A percentile compares a stretch with the other conserved stretches of the same genome.
Evolutionary conservation across 2,888 invertebrate species (phyloP).

Genomic region (Mythimna impura): DNA sequence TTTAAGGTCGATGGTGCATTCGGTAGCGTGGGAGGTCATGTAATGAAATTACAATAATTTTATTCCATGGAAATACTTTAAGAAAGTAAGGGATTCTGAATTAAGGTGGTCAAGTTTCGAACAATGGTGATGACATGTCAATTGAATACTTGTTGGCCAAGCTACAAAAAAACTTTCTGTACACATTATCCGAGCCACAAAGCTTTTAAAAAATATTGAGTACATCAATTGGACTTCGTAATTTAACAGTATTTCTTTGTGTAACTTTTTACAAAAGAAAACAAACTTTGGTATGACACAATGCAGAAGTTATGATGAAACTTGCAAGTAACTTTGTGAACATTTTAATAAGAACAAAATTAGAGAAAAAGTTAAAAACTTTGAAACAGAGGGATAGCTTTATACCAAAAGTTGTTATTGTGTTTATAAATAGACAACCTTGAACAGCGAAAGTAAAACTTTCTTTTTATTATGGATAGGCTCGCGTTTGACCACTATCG

Average conservation of each 20-base stretch:
- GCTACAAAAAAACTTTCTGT: slow-evolving; percentile 35
- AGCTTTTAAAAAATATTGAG: slow-evolving; percentile 18
- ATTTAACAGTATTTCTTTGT: slow-evolving; percentile 6
- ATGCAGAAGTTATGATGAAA: slow-evolving; percentile 19
- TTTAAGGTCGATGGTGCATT: slow-evolving; percentile 66
- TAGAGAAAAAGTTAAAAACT: slow-evolving; percentile 1
- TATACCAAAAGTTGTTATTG: not conserved
- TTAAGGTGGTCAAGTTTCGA: slow-evolving; percentile 66
- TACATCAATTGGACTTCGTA: slow-evolving; percentile 5
- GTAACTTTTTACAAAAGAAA: slow-evolving; percentile 7
- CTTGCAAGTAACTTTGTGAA: slow-evolving; percentile 9
- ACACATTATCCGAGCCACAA: slow-evolving; percentile 9
- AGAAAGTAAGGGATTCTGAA: slow-evolving; percentile 63
- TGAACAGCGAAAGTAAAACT: not conserved
- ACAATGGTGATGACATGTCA: slow-evolving; percentile 58
- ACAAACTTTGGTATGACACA: slow-evolving; percentile 34
- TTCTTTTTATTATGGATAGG: too few relatives aligned
- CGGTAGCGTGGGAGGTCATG: slow-evolving; percentile 67
- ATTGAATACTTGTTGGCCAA: slow-evolving; percentile 32
- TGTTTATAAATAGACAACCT: not conserved
- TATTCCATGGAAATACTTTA: slow-evolving; percentile 63
- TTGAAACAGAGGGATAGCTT: not conserved
- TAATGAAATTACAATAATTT: slow-evolving; percentile 65
- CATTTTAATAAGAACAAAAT: slow-evolving; percentile 8
- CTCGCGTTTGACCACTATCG: too few relatives aligned